Conservation (phyloP, 2,797 vertebrate species). For the Graptemys geographica region DNA sequence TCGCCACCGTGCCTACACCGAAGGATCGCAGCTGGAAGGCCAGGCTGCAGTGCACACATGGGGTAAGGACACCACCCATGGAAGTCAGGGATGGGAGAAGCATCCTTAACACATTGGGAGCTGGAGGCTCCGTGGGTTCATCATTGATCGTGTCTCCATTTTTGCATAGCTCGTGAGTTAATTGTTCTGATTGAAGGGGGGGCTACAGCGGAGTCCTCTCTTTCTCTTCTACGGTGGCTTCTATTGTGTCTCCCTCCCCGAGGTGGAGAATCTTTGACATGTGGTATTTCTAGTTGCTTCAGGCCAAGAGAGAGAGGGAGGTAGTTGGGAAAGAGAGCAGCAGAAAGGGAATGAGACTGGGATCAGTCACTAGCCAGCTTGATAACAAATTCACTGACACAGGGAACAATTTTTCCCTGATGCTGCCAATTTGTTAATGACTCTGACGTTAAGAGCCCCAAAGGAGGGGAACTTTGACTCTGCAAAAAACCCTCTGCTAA, state of each 20-base stretch:
- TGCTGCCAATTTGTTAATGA: conserved; percentile 37
- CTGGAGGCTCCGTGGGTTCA: neutral
- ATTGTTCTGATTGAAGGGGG: neutral
- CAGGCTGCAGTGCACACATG: rapidly evolving
- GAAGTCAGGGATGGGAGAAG: neutral
- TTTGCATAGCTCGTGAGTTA: neutral
- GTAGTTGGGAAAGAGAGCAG: neutral
- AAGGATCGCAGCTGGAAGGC: neutral
- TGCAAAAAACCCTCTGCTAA: conserved; percentile 9
- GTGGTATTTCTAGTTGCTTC: rapidly evolving
- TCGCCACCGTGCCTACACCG: neutral
- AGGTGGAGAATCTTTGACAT: rapidly evolving
- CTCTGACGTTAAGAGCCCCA: neutral
- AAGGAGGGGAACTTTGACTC: conserved; percentile 51
- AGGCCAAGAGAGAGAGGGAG: neutral
- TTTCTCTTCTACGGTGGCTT: neutral
- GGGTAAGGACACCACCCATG: rapidly evolving
- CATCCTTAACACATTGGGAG: no score
- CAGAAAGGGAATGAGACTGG: rapidly evolving
- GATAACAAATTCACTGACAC: conserved; percentile 42
- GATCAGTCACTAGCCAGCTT: neutral
- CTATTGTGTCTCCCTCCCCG: neutral
- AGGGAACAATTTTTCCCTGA: conserved; percentile 59
- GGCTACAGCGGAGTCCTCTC: neutral
- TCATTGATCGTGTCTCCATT: neutral